Base-by-base conservation (phyloP, 1,140 invertebrate species). In the Drosophila tsacasi region DNA sequence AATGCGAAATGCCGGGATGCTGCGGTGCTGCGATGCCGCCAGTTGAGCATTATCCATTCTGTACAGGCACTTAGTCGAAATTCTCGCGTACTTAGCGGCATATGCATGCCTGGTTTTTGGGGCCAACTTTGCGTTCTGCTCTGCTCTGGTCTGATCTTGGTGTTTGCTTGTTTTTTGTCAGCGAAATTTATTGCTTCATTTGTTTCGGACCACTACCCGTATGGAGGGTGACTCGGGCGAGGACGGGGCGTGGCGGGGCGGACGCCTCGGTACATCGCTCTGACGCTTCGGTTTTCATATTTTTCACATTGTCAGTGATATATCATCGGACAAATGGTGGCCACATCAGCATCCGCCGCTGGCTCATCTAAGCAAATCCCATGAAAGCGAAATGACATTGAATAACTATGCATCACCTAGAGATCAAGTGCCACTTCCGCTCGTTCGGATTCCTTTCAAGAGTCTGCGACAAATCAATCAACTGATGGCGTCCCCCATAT, bases 131-230 rank as follows among this genome's bases (percentile, higher is more conserved):
- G 42, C 57, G 73, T 52, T 62, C 54, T 35, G 40, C 32, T 66
- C 50, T 57, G 52, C 30, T 55, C 67, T 35, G 42, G 32, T 52
- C 66, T 67, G 59, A 79, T 74, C 76, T 86, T 39, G 69, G 62
- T 83, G 73, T 67, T 75, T 68, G 75, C 85, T 85, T 90, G 85
- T 89, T 89, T 89, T 84, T 90, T 90, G 85, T 89, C 85, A 89
- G 71, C 61, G 62, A 89, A 90, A 89, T 89, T 89, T 89, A 89
- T 89, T 89, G 85, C 85, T 89, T 89, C 78, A 89, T 90, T 89
- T 89, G 85, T 89, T 90, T 84, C 68, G 74, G 64, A 44, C 74
- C 78, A 83, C 71, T 79, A 83, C 65, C 68, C 68, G 49, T 66
- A 69, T 32, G 46, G 13, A 39, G 21, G 35, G 52, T 17, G 12